Percentiles rank a stretch among this genome's conserved stretches.
Conservation (phyloP, 1,140 invertebrate species). For the Drosophila baimaii region DNA sequence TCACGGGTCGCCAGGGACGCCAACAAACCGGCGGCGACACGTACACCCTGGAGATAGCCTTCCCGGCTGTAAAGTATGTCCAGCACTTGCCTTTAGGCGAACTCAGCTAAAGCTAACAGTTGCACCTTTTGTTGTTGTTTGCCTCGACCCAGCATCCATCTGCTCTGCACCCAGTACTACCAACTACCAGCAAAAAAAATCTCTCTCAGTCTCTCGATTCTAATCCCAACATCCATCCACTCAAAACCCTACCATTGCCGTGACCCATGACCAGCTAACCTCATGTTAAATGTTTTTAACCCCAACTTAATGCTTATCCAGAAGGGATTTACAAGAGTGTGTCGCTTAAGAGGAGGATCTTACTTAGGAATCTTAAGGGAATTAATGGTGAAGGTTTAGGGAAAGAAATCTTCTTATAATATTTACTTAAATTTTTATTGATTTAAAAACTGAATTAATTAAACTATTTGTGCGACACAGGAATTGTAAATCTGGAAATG, state of each 20-base stretch:
- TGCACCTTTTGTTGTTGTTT: constrained; percentile 56
- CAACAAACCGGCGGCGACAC: constrained; percentile 89
- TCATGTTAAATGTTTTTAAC: constrained; percentile 50
- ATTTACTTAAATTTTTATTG: constrained; percentile 7
- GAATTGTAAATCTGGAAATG: constrained; percentile 2
- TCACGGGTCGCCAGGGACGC: constrained; percentile 86
- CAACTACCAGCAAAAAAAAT: constrained; percentile 30
- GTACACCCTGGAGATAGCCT: constrained; percentile 94
- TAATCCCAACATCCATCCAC: constrained; percentile 35
- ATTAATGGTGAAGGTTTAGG: not conserved
- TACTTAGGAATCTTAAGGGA: not conserved
- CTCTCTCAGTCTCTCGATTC: constrained; percentile 34
- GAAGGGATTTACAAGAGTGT: not conserved
- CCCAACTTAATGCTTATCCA: not conserved
- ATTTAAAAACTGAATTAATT: not conserved
- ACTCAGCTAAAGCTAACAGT: constrained; percentile 25
- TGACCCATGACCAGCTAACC: constrained; percentile 51
- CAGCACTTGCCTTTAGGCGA: constrained; percentile 39
- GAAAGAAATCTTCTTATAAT: not conserved
- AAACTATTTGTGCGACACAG: constrained; percentile 1
- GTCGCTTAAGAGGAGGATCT: not conserved
- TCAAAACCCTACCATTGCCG: constrained; percentile 14
- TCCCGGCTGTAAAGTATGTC: constrained; percentile 96
- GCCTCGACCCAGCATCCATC: constrained; percentile 45
- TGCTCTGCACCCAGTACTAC: constrained; percentile 59